Base-by-base conservation (phyloP, 2,113 vertebrate genomes). In the Poecile atricapillus region DNA sequence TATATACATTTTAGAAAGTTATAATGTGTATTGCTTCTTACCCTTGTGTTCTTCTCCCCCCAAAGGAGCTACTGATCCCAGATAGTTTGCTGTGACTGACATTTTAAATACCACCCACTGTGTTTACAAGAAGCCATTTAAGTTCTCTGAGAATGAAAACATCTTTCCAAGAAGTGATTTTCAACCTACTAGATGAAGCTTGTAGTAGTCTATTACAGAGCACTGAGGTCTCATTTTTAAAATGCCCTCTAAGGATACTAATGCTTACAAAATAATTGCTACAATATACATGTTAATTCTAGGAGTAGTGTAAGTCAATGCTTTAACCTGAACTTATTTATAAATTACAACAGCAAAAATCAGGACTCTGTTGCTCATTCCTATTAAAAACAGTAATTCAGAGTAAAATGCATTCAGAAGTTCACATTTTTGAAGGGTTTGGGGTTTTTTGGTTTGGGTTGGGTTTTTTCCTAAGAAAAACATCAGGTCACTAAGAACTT, bases 351-450 rank as follows among this genome's bases (percentile, higher is more conserved):
- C 24, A 83, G 55, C 35, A 79, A 85, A 28, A 39, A 33, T 77
- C 30, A 77, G 39, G 13, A 84, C 21, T 83, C 31, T 15, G 13
- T 30, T 58, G 17, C 25, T 69, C 53, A 50, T 59, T 94, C 49
- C 25, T 73, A 43, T 31, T 80, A 78, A 63, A 87, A 92, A n/a
- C 9, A 71, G 7, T 56, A 89, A 68, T 6, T 68, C 44, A 41
- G 30, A 94, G 85, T 50, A 93, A 84, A 91, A 87, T 49, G 8
- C 22, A 84, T 33, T 27, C 43, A 83, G 9, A 77, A 94, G 27
- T 56, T 59, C 18, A 80, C 3, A 13, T 58, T 77, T 94, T 80
- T 43, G 2, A 43, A 22, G 15, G 2, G 6, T 33, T 28, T 33
- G 4, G 31, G 27, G 1, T 1, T 25, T 12, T 35, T 47, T 59